Conservation (phyloP, 2,888 invertebrate genomes). For the Hartigia nigra region DNA sequence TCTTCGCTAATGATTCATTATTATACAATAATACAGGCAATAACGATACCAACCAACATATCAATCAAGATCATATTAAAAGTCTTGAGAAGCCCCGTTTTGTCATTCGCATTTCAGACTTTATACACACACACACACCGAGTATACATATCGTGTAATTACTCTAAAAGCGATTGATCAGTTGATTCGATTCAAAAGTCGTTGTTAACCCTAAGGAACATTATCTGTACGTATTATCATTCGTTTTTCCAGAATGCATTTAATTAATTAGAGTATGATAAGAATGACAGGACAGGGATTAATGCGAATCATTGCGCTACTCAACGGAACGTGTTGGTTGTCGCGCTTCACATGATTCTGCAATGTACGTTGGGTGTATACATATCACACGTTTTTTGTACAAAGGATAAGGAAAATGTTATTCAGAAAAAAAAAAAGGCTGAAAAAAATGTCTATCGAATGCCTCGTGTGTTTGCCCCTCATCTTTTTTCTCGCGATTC, state of each 20-base stretch:
- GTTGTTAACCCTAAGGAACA: neutral
- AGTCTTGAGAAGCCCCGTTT: neutral
- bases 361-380: conserved; percentile 34
- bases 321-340: neutral
- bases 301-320: neutral
- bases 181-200: neutral
- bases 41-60: neutral
- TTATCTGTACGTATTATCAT: neutral
- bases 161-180: neutral
- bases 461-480: neutral
- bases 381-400: conserved; percentile 44
- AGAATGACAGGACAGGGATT: neutral
- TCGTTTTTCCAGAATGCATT: neutral
- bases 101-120: neutral
- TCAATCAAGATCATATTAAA: neutral
- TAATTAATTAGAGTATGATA: neutral
- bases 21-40: neutral
- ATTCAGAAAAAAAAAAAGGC: neutral
- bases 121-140: neutral
- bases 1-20: neutral
- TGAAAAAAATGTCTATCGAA: neutral
- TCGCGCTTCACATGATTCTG: neutral
- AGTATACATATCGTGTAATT: too few relatives aligned
- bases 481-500: neutral
- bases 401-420: conserved; percentile 33